Conservation (phyloP, 1,140 invertebrate species). For the Drosophila repletoides region DNA sequence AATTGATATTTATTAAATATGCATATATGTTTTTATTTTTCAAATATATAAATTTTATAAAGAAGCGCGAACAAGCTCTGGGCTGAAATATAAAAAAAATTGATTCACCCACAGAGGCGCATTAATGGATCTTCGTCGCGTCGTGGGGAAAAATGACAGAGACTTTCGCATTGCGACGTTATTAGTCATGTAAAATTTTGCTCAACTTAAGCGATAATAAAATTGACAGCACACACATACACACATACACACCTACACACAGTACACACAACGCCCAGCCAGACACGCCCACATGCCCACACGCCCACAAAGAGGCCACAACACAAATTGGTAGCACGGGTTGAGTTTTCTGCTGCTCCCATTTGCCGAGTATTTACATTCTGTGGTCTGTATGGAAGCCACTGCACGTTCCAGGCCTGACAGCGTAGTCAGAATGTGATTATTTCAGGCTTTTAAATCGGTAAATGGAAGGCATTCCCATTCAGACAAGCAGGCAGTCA, state of each 20-base stretch:
- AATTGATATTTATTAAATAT: conserved; percentile 61
- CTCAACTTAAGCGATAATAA: conserved; percentile 61
- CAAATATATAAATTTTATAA: conserved; percentile 27
- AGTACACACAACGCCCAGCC: too few relatives aligned
- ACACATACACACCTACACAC: neutral
- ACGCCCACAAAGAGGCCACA: neutral
- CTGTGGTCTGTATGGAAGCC: conserved; percentile 39
- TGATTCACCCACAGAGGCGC: conserved; percentile 6
- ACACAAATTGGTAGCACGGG: neutral
- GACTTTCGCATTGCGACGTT: conserved; percentile 47
- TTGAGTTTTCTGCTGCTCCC: neutral
- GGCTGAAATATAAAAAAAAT: conserved; percentile 7
- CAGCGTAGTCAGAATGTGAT: conserved; percentile 42
- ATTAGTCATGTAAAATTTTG: conserved; percentile 75
- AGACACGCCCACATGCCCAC: neutral
- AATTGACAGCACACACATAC: conserved; percentile 49
- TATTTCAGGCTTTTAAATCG: conserved; percentile 42
- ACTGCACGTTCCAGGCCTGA: neutral
- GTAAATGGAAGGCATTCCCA: conserved; percentile 11
- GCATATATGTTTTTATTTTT: conserved; percentile 13
- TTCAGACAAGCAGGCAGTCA: conserved; percentile 1
- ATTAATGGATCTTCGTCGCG: conserved; percentile 28
- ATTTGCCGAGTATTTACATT: conserved; percentile 47
- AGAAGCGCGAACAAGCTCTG: neutral
- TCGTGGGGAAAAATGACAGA: conserved; percentile 30